Base-by-base conservation (phyloP, 1,140 invertebrate genomes). In the Neodiprion virginianus region DNA sequence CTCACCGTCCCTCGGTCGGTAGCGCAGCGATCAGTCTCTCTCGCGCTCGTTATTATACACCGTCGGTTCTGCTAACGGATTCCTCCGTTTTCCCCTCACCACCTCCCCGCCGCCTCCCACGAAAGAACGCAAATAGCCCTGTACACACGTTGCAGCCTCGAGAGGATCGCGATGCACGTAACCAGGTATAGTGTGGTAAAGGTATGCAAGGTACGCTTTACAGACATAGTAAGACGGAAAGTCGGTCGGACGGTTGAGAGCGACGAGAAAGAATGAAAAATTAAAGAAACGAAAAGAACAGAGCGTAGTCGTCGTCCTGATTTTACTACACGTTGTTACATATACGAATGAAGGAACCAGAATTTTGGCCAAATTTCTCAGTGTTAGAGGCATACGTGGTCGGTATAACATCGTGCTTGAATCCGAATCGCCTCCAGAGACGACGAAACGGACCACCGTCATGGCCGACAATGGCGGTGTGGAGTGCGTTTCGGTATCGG, bases 31-130 rank as follows among this genome's bases (percentile, higher is more conserved):
- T 65, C 61, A 17, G 61, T 21, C 61, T 65, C 61, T 65, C 61
- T 74, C 76, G 76, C 79, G 80, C 78, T 74, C 77, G 77, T 79
- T 78, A 79, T 79, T 78, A 79, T 79, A 79, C 79, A 77, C 77
- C 78, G 75, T 76, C 75, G 85, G 85, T 84, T 87, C 85, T 85
- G 87, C 84, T 87, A 87, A 87, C 86, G 86, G 85, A 84, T 86
- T 86, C 80, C 79, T 40, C 28, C 28, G 82, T 82, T 81, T 79
- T 80, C 73, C 74, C 65, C 70, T 73, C 61, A 71, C 71, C 77
- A 75, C 68, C 71, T 77, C 79, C 78, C 78, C 78, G 68, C 76
- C 79, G 28, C 72, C 78, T 73, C 65, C 74, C 75, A 71, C 73
- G 65, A 73, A 65, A 65, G 28, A 71, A 70, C 69, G 23, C 69